These are phyloP conservation scores for Camelus bactrianus DNA, from an alignment of 2,113 vertebrate species.

Conservation along the genomic window DNA sequence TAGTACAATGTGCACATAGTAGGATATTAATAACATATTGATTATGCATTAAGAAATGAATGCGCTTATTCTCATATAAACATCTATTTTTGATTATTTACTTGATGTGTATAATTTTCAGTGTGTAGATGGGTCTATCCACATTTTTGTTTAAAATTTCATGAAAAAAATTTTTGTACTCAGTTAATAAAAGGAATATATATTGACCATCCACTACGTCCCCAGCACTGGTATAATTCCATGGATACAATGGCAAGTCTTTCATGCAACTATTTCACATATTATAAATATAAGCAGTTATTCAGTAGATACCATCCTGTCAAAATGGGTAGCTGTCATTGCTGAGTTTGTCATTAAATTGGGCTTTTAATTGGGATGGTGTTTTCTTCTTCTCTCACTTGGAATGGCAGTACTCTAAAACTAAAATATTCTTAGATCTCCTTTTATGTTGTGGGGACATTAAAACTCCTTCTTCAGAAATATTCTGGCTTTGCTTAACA, in stretches of 20 bases:
- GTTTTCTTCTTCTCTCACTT: background rate
- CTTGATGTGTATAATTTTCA: background rate
- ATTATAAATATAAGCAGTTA: background rate
- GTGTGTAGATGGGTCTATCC: background rate
- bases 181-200: background rate
- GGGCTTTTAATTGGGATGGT: background rate
- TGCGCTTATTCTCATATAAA: background rate
- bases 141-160: slow-evolving; percentile 51
- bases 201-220: background rate
- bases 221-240: background rate
- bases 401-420: background rate
- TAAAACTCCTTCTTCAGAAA: slow-evolving; percentile 30
- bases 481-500: background rate
- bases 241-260: background rate
- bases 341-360: background rate
- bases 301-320: background rate
- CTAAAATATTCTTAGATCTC: background rate
- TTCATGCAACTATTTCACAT: background rate
- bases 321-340: background rate
- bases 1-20: background rate
- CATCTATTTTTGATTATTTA: background rate
- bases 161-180: background rate
- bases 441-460: slow-evolving; percentile 8
- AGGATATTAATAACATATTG: background rate
- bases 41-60: background rate